Base-by-base conservation (phyloP, 2,113 vertebrate species). In the Candoia aspera region DNA sequence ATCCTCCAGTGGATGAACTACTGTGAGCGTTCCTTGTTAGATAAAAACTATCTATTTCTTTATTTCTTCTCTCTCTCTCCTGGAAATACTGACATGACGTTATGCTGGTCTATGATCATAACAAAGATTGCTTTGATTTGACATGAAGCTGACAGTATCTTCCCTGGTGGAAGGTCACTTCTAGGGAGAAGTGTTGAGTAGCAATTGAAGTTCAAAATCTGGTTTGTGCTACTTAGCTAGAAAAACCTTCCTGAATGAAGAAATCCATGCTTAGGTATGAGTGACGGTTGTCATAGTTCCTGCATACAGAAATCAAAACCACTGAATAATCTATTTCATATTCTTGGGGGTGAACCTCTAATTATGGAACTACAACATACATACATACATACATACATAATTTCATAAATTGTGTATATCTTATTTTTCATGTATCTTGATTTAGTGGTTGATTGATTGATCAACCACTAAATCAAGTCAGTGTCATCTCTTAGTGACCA, bases 21-120 rank as follows among this genome's bases (percentile, higher is more conserved):
- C 93, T 93, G 92, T 95, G 94, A 79, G 89, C 49, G 94, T 91
- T 96, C 68, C 90, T 97, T 92, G 91, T 94, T 95, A 95, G 94
- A 93, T 95, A 90, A 68, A 93, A 89, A 92, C n/a, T 29, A 3
- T 26, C 26, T 29, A 2, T 62, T 10, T 8, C 8, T 12, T 11
- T 29, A 1, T 9, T 29, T 64, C 11, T 12, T 1, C 64, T 33
- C n/a, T 2, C 68, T 73, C 68, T 33, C 1, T 73, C 2, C 68
- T 73, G n/a, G n/a, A 73, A 73, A 73, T 73, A 73, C n/a, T 19
- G 68, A 37, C n/a, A 37, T 37, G 68, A 37, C 37, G 15, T 73
- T 73, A 37, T 37, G 68, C 68, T 73, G n/a, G 15, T 15, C 68
- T 73, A 37, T 8, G n/a, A 12, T 64, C 92, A 93, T 92, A 95